These are phyloP conservation scores for Brachyistius frenatus DNA, from an alignment of 2,113 vertebrate genomes.

Conservation along the genomic window DNA sequence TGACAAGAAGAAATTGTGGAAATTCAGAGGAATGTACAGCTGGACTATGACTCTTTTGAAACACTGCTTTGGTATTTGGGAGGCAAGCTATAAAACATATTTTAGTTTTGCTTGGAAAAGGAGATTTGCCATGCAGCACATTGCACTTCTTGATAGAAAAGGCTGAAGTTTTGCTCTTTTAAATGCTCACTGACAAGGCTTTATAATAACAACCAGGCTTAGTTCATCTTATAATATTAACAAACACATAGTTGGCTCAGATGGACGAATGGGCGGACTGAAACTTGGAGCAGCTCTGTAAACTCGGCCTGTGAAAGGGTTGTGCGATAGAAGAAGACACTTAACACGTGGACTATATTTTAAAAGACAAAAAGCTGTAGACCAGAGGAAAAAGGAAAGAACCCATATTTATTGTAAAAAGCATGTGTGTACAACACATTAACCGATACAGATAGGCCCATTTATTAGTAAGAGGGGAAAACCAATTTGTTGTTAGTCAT, in stretches of 20 bases:
- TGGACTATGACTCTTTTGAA: constrained; percentile 4
- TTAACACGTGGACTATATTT: background rate
- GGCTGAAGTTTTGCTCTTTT: constrained; percentile 3
- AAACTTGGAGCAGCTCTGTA: background rate
- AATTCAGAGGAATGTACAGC: constrained; percentile 4
- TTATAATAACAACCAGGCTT: constrained; percentile 19
- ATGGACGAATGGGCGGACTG: background rate
- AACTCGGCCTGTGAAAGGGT: background rate
- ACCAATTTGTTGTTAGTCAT: constrained; percentile 11
- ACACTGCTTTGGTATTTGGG: constrained; percentile 25
- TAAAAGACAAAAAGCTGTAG: background rate
- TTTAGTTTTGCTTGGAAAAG: background rate
- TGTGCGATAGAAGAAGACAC: background rate
- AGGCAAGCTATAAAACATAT: constrained; percentile 26
- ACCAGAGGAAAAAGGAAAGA: background rate
- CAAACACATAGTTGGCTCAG: constrained; percentile 53
- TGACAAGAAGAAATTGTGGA: background rate
- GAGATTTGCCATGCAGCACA: background rate
- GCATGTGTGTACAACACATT: background rate
- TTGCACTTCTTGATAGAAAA: background rate
- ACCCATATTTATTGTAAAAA: background rate
- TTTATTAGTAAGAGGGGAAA: constrained; percentile 8
- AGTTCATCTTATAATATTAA: constrained; percentile 30
- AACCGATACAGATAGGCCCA: rapidly evolving
- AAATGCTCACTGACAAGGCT: constrained; percentile 2